Percentiles rank a stretch among this genome's conserved stretches.
phyloP scores from a whole-genome alignment of 2,888 invertebrate species.

The Trichacis sp. region DNA sequence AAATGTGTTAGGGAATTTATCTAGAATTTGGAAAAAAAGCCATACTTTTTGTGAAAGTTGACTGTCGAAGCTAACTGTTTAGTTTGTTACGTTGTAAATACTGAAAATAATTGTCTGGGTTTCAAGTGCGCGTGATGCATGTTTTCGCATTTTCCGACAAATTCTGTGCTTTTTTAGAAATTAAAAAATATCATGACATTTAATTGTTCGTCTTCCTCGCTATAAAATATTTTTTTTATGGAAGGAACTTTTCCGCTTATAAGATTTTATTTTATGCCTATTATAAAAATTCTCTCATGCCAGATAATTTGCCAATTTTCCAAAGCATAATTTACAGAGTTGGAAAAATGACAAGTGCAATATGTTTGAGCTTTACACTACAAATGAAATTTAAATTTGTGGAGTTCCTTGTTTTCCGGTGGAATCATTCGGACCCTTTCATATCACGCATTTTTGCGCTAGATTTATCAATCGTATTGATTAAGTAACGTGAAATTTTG shows the following conservation, averaged over 20 bases:
- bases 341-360: background rate
- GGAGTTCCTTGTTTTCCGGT: no score
- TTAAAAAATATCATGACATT: background rate
- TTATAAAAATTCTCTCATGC: background rate
- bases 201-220: background rate
- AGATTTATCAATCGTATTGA: no score
- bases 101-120: slow-evolving; percentile 6
- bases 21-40: slow-evolving; percentile 15
- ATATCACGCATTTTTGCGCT: no score
- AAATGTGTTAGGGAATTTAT: background rate
- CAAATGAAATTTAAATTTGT: background rate
- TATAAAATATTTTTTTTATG: background rate
- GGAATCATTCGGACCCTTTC: no score
- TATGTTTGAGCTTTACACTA: background rate
- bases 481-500: no score
- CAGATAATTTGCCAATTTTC: no score
- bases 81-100: slow-evolving; percentile 21
- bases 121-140: background rate
- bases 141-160: slow-evolving; percentile 3
- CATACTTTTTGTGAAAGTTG: slow-evolving; percentile 27
- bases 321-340: no score
- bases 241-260: background rate
- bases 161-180: slow-evolving; percentile 11
- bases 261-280: no score
- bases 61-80: slow-evolving; percentile 20